Evolutionary conservation across 2,888 invertebrate genomes (phyloP).

Genomic region (Napeogenes sylphis): DNA sequence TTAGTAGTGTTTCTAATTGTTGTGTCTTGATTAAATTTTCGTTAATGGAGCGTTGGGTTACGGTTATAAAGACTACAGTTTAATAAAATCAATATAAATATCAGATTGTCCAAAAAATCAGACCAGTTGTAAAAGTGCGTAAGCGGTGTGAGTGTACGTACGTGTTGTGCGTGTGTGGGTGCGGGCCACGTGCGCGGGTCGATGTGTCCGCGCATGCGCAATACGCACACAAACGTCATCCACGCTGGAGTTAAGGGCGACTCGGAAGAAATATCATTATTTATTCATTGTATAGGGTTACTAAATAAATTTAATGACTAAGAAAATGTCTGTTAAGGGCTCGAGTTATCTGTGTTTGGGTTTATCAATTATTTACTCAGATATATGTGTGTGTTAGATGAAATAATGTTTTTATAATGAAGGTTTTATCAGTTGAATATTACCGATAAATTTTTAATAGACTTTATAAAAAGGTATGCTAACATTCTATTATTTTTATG

Average conservation of each 20-base stretch:
- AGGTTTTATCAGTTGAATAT: no score
- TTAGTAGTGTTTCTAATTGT: no score
- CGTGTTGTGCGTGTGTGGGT: conserved; percentile 34
- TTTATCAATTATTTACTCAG: not conserved
- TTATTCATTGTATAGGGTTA: conserved; percentile 15
- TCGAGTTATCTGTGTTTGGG: not conserved
- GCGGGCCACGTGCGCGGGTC: conserved; percentile 64
- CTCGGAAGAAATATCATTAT: conserved; percentile 21
- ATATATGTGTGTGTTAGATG: not conserved
- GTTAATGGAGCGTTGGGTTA: no score
- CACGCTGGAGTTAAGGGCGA: conserved; percentile 14
- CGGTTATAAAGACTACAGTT: no score
- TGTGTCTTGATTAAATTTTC: no score
- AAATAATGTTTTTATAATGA: not conserved
- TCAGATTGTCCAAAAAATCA: conserved; percentile 4
- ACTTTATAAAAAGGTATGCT: no score
- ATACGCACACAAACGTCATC: conserved; percentile 47
- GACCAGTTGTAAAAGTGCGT: conserved; percentile 8
- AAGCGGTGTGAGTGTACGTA: conserved; percentile 33
- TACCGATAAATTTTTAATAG: no score
- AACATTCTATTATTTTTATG: no score
- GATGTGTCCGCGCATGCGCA: conserved; percentile 63
- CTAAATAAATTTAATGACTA: conserved; percentile 6
- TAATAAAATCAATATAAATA: conserved; percentile 3
- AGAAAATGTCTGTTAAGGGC: not conserved